Evolutionary conservation across 92 coral and sea anemone species (phyloP), one percentile per base, ranked within the genome.

Genomic region (Phenganax marumi): DNA sequence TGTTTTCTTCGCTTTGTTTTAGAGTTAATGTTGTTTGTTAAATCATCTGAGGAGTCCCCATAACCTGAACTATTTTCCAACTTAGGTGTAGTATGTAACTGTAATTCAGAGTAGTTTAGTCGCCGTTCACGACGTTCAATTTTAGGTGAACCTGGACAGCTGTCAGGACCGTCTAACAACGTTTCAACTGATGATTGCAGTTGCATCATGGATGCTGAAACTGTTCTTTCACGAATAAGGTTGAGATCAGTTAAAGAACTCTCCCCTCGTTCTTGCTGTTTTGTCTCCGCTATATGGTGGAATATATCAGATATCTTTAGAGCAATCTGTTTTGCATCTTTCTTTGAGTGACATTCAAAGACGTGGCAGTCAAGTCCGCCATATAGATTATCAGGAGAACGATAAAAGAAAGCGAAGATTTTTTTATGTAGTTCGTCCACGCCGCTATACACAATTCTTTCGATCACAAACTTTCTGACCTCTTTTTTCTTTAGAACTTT

Each of bases 361-460:
- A 85, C 88, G 52, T 85, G 84, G 63, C 88, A 85, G 39, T 85
- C 84, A 48, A 85, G 74, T n/a, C 66, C 81, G 72, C 80, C 86
- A 60, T 72, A 62, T 19, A 70, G 50, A 50, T 55, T 58, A 13
- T 75, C 72, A 24, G 68, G 52, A 12, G 62, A 18, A n/a, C 84
- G 75, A 43, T 78, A 78, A 19, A 68, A 48, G 74, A 93, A 91
- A 25, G 87, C 93, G 66, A 93, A 85, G 33, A 89, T 88, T 62
- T 89, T 89, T 50, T 79, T 81, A 65, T 89, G 81, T 77, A 80
- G 87, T 51, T 88, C 68, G 61, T 93, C 97, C 26, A 93, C 97
- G 7, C 97, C 97, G 56, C 97, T 91, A 72, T 87, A 91, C 43
- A 88, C 85, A 79, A 93, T 91, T 51, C 89, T 85, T 52, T 69